Percentiles rank a stretch among this genome's conserved stretches.
Conservation (phyloP, 2,113 vertebrate genomes). For the Dipodomys merriami region DNA sequence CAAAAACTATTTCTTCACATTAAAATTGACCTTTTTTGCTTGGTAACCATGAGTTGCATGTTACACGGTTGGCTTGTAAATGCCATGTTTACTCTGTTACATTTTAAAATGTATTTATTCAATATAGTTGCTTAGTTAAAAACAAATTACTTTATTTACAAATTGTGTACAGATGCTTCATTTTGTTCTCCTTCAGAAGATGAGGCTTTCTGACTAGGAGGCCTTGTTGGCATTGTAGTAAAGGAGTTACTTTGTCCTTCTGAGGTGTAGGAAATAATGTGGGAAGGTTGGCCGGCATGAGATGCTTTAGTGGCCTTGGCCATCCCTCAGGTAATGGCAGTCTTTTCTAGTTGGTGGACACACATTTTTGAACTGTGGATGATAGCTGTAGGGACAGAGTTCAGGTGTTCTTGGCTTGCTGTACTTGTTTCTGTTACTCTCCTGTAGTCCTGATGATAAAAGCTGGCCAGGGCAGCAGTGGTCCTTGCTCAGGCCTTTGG, state of each 20-base stretch:
- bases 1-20: background rate
- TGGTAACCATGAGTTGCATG: background rate
- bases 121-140: background rate
- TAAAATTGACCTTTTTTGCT: background rate
- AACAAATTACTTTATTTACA: background rate
- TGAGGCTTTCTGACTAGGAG: background rate
- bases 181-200: background rate
- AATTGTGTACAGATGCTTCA: background rate
- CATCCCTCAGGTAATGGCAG: accelerated
- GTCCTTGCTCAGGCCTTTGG: background rate
- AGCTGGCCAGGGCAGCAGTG: accelerated
- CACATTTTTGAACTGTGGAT: accelerated
- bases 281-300: background rate
- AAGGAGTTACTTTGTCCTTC: background rate
- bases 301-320: accelerated
- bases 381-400: accelerated
- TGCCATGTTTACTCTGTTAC: background rate
- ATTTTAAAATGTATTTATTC: background rate
- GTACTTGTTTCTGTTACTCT: accelerated
- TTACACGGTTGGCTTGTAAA: too few relatives aligned
- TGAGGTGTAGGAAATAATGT: accelerated
- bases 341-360: background rate
- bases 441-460: background rate
- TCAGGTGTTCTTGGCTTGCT: accelerated
- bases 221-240: too few relatives aligned